Conservation (phyloP, 2,888 invertebrate species). For the Apoderus coryli region DNA sequence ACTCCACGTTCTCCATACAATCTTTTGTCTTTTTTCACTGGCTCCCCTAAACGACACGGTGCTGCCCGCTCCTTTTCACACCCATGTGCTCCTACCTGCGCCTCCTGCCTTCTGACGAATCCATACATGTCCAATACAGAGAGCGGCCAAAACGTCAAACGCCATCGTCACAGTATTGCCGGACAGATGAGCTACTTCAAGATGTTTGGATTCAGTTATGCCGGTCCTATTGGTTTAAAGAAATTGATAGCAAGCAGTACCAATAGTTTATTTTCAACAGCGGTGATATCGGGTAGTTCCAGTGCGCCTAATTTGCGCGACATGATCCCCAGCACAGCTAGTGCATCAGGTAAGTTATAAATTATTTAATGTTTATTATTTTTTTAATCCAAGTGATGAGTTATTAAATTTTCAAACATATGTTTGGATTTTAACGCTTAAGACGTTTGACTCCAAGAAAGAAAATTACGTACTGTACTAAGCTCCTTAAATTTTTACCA, state of each 20-base stretch:
- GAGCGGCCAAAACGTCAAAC: conserved; percentile 37
- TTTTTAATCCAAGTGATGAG: too few species aligned
- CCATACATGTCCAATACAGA: conserved; percentile 31
- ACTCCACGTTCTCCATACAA: conserved; percentile 24
- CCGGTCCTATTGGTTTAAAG: conserved; percentile 38
- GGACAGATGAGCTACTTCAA: conserved; percentile 90
- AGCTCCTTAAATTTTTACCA: too few species aligned
- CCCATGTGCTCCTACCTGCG: conserved; percentile 21
- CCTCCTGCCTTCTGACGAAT: conserved; percentile 20
- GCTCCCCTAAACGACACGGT: conserved; percentile 7
- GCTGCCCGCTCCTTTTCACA: conserved; percentile 27
- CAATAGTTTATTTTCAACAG: conserved; percentile 87
- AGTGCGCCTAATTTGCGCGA: conserved; percentile 83
- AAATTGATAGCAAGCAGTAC: conserved; percentile 50
- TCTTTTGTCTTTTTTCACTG: conserved; percentile 27
- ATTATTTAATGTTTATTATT: too few species aligned
- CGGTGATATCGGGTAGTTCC: conserved; percentile 88
- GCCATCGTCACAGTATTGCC: conserved; percentile 91
- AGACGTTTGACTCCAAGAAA: too few species aligned
- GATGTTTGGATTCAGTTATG: conserved; percentile 66
- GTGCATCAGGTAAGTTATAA: conserved; percentile 55
- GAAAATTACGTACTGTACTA: too few species aligned
- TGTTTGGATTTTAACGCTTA: too few species aligned
- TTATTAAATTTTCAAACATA: too few species aligned
- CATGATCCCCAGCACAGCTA: conserved; percentile 64